Conservation (phyloP, 2,113 vertebrate species). For the Hiodon alosoides region DNA sequence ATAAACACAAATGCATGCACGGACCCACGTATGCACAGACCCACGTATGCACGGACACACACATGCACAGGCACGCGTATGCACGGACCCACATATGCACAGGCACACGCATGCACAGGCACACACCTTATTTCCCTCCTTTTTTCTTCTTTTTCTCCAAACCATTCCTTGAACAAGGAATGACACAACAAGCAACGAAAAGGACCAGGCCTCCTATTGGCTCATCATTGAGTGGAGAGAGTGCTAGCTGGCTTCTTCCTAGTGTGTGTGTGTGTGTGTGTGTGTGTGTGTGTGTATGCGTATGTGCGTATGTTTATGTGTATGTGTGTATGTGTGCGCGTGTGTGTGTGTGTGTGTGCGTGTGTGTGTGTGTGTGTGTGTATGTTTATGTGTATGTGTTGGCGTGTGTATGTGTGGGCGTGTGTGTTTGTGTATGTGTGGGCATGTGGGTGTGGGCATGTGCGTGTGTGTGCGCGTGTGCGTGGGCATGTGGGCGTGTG, state of each 20-base stretch:
- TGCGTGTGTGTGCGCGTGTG: no score
- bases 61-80: background rate
- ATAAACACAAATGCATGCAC: no score
- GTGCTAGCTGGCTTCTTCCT: no score
- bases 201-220: no score
- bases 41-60: background rate
- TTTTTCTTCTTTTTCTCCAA: background rate
- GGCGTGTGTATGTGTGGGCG: no score
- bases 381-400: no score
- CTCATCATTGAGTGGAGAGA: no score
- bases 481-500: no score
- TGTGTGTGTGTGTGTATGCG: no score
- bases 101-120: background rate
- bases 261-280: no score
- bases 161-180: background rate
- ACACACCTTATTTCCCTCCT: background rate
- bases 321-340: background rate
- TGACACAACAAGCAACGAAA: background rate
- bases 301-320: background rate
- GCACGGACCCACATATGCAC: background rate
- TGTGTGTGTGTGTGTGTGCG: background rate
- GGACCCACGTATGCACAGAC: background rate
- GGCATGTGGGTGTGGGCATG: accelerated
- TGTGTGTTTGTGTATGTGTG: no score
- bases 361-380: no score